Base-by-base conservation (phyloP, 2,113 vertebrate genomes). In the Himantopus leucocephalus region DNA sequence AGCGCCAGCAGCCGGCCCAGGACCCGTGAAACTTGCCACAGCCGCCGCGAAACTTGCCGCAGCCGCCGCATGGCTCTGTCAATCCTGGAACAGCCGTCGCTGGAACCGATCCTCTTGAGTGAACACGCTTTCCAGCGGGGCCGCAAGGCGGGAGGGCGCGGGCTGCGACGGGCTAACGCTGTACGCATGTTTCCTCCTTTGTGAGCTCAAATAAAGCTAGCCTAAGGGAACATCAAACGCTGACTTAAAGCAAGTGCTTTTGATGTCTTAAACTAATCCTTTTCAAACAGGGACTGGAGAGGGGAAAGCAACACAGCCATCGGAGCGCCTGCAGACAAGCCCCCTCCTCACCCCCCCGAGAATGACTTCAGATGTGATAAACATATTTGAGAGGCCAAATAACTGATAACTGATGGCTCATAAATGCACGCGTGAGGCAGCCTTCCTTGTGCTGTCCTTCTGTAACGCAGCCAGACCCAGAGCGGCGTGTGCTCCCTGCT, bases 1-100 rank as follows among this genome's bases (percentile, higher is more conserved):
- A 15, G 74, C 45, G 43, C 24, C 13, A 15, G 47, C 34, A 48
- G 68, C 29, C 6, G 1, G 68, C 26, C 5, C 1, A 6, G 1
- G 14, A 76, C 48, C 67, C 2, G 1, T 12, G 63, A 52, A 63
- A 7, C 20, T 34, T 29, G 9, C 30, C 1, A 3, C n/a, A 22
- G 3, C 26, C 21, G 1, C 0, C 0, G 0, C 17, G 63, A 52
- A 63, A 7, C 20, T 34, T 29, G 9, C 30, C 1, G 3, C n/a
- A 22, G 3, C 26, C 21, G 1, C 0, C 0, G 0, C 17, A 1
- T 7, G 0, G 0, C 43, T 29, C 52, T 7, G 43, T 4, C 5
- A 3, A 10, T 1, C 26, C 43, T 14, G 29, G 39, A 10, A 20
- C 0, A n/a, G 62, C 56, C 1, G 35, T 3, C 18, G 41, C 72